Percentiles rank a stretch among this genome's conserved stretches.
Conservation (phyloP, 35 echinoderm and acorn worm species). For the Ophiothrix spiculata region DNA sequence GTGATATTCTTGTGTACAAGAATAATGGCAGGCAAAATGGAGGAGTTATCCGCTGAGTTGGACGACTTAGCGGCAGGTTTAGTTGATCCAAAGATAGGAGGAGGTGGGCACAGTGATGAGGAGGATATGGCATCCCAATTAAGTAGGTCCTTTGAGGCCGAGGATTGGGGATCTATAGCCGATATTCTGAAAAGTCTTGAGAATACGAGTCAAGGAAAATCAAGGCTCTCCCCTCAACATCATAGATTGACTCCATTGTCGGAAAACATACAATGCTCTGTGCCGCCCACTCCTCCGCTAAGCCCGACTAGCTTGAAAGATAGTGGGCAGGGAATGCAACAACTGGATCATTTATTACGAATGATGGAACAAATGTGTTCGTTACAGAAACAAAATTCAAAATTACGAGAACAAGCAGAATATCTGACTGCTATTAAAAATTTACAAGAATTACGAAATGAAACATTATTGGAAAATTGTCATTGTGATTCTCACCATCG, state of each 20-base stretch:
- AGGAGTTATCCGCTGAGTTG: background rate
- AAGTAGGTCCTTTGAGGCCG: background rate
- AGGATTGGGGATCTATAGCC: conserved; percentile 85
- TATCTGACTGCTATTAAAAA: conserved; percentile 91
- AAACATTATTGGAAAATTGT: conserved; percentile 69
- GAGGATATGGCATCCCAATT: background rate
- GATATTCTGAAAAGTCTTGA: conserved; percentile 88
- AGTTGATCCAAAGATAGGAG: background rate
- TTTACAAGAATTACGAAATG: conserved; percentile 82
- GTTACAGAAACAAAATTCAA: conserved; percentile 72
- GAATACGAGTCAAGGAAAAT: conserved; percentile 51
- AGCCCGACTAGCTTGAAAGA: background rate
- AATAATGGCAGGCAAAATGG: background rate
- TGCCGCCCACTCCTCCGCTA: conserved; percentile 6
- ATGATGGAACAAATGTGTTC: conserved; percentile 98
- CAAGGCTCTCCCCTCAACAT: background rate
- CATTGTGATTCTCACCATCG: conserved; percentile 66
- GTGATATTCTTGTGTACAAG: background rate
- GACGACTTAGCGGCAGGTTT: background rate
- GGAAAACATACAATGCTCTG: conserved; percentile 68
- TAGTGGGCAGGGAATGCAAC: conserved; percentile 79
- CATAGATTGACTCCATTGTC: conserved; percentile 61
- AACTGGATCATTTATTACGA: conserved; percentile 71
- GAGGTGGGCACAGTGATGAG: background rate
- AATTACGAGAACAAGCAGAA: conserved; percentile 80